A percentile compares a stretch with the other conserved stretches of the same genome.
Conservation (phyloP, 2,113 vertebrate genomes). For the Macrotis lagotis region DNA sequence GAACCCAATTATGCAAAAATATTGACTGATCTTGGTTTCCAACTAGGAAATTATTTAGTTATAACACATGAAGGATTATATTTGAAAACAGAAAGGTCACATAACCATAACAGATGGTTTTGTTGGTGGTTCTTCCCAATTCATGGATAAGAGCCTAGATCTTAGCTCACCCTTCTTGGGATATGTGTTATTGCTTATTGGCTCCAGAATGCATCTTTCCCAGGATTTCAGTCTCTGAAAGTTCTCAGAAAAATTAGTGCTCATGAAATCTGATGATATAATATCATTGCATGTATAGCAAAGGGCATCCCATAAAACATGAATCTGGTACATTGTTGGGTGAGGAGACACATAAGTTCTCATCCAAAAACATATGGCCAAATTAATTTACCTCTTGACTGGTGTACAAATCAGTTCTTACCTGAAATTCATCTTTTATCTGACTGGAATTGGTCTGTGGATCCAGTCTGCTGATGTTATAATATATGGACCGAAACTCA, state of each 20-base stretch:
- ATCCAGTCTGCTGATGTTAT: slow-evolving; percentile 97
- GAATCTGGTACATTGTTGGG: neutral
- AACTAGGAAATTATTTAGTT: slow-evolving; percentile 7
- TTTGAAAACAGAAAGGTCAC: neutral
- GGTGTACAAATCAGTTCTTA: slow-evolving; percentile 59
- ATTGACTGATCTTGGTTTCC: neutral
- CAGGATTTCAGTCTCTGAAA: neutral
- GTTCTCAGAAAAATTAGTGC: rapidly evolving
- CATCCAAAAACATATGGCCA: neutral
- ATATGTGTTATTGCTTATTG: neutral
- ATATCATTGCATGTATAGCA: neutral
- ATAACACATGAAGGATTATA: neutral
- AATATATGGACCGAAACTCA: slow-evolving; percentile 97
- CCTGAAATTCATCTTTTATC: slow-evolving; percentile 99
- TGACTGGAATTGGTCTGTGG: slow-evolving; percentile 99
- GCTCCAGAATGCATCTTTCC: neutral
- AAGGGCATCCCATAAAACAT: neutral
- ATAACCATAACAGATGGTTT: neutral
- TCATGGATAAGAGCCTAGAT: neutral
- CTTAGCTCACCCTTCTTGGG: neutral
- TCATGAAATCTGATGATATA: neutral
- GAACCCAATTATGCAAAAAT: neutral
- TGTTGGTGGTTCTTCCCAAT: neutral
- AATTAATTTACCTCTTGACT: neutral
- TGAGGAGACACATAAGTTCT: neutral